These are phyloP conservation scores for Palythoa caribaeorum DNA, from an alignment of 92 coral and sea anemone genomes.

Conservation along the genomic window DNA sequence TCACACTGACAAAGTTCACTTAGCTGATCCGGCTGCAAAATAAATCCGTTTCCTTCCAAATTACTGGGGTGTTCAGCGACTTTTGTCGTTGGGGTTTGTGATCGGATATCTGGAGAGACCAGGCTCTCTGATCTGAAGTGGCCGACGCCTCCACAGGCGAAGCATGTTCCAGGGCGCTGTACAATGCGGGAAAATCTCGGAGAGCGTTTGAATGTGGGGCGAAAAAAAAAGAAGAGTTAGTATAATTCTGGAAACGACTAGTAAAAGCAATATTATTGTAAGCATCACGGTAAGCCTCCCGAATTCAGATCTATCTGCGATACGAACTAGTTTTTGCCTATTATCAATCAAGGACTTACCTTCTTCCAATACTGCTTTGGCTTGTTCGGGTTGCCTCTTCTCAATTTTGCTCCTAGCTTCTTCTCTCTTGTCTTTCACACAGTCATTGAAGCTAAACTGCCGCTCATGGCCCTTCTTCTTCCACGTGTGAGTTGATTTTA, in stretches of 20 bases:
- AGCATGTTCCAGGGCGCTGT: constrained; percentile 28
- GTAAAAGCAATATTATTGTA: neutral
- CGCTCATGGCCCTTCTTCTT: constrained; percentile 24
- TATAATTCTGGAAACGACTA: neutral
- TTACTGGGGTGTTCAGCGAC: neutral
- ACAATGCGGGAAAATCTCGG: constrained; percentile 21
- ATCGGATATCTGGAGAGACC: neutral
- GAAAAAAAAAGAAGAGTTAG: constrained; percentile 23
- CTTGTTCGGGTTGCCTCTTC: neutral
- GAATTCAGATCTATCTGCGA: constrained; percentile 9
- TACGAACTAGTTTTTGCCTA: neutral
- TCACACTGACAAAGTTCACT: too few species aligned
- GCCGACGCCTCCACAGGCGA: constrained; percentile 26
- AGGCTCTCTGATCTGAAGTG: constrained; percentile 6
- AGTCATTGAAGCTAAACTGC: constrained; percentile 9
- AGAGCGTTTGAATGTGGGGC: constrained; percentile 23
- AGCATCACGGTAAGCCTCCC: neutral
- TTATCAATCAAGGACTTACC: constrained; percentile 1
- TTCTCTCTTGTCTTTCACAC: neutral
- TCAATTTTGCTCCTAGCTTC: neutral
- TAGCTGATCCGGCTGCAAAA: too few species aligned
- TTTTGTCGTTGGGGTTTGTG: constrained; percentile 21
- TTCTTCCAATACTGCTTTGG: constrained; percentile 10
- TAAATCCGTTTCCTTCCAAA: too few species aligned
- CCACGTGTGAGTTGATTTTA: neutral